A percentile compares a stretch with the other conserved stretches of the same genome.
Evolutionary conservation across 2,113 vertebrate genomes (phyloP).

Genomic region (Falcunculus frontatus): DNA sequence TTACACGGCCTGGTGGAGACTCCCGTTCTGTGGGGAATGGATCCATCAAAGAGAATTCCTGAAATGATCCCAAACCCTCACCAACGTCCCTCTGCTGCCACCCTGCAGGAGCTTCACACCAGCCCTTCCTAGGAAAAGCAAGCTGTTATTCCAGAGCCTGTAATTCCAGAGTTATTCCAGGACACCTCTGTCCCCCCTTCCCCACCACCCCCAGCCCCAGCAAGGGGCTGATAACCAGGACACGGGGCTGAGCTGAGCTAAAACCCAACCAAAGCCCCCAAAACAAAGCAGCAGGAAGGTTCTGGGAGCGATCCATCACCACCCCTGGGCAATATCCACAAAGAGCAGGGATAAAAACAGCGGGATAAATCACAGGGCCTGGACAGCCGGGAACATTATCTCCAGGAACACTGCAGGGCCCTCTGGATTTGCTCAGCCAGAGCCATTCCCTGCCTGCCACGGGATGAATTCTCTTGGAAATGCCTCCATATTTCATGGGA

Average conservation of each 20-base stretch:
- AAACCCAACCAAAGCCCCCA: neutral
- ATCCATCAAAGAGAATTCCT: neutral
- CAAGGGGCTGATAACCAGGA: neutral
- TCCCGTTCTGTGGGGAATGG: neutral
- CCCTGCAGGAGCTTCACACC: neutral
- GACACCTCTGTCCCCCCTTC: neutral
- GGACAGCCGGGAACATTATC: neutral
- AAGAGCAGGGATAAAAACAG: neutral
- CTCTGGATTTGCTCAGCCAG: neutral
- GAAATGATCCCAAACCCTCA: neutral
- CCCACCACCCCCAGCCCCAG: neutral
- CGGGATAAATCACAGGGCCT: conserved; percentile 23
- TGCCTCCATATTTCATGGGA: neutral
- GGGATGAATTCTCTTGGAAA: neutral
- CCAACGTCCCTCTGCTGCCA: neutral
- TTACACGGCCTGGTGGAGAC: neutral
- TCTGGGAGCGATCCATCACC: neutral
- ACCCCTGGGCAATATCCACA: neutral
- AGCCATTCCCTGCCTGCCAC: neutral
- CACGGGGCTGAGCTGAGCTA: neutral
- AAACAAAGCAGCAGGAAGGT: neutral
- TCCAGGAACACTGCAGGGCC: neutral
- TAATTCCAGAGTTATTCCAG: neutral
- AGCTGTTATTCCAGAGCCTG: neutral
- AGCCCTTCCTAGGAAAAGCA: neutral